These are phyloP conservation scores for Galaxias olidus DNA, from an alignment of 2,797 vertebrate species.

Conservation along the genomic window DNA sequence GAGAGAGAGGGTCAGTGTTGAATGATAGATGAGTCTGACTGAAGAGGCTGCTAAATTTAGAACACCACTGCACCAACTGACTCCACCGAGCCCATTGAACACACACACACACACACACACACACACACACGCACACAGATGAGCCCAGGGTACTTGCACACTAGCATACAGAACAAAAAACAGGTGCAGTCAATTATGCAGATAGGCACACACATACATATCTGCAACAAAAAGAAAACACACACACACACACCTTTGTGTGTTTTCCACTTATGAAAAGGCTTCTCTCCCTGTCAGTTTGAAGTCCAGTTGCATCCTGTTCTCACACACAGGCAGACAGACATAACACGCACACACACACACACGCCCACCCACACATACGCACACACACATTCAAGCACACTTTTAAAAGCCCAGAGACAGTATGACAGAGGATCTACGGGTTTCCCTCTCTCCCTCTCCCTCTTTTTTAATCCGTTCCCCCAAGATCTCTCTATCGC, in stretches of 20 bases:
- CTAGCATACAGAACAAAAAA: slow-evolving; percentile 1
- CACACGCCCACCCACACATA: slow-evolving; percentile 21
- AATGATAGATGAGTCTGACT: slow-evolving; percentile 71
- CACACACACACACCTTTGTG: too few relatives aligned
- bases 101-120: background rate
- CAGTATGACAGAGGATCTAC: background rate
- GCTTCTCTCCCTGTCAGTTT: too few relatives aligned
- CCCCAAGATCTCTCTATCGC: too few relatives aligned
- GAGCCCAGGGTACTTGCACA: slow-evolving; percentile 11
- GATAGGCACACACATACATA: too few relatives aligned
- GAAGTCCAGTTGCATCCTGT: background rate
- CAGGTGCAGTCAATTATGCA: too few relatives aligned
- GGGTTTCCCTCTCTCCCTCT: background rate
- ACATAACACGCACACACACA: too few relatives aligned
- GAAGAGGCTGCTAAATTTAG: slow-evolving; percentile 70
- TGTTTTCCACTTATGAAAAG: too few relatives aligned
- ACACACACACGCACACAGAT: background rate
- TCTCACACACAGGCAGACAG: too few relatives aligned
- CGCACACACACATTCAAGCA: slow-evolving; percentile 23
- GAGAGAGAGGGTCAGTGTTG: slow-evolving; percentile 50
- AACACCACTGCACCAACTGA: slow-evolving; percentile 46
- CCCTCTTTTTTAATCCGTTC: too few relatives aligned
- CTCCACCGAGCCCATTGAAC: slow-evolving; percentile 38
- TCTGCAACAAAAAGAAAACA: too few relatives aligned
- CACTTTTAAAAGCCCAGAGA: background rate